Base-by-base conservation (phyloP, 2,888 invertebrate species). In the Torymus auratus region DNA sequence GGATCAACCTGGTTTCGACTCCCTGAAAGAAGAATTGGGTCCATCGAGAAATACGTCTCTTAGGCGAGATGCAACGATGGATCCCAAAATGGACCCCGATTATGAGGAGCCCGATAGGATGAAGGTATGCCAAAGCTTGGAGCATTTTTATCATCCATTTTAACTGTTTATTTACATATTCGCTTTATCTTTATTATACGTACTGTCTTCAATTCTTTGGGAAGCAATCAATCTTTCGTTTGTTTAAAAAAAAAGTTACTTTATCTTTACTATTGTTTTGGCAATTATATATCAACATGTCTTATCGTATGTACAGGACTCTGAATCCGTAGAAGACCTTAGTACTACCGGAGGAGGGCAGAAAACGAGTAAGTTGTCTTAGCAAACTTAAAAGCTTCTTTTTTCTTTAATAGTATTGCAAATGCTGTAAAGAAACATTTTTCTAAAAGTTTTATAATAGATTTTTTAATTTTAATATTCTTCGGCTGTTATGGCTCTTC, bases 1-100 rank as follows among this genome's bases (percentile, higher is more conserved):
- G 67, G 92, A 92, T 86, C 91, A 91, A 83, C 91, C 92, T 90
- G 96, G 96, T 84, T 91, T 91, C 76, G 93, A 93, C 86, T 92
- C 92, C 74, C 89, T 93, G 80, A 95, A 95, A 86, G 96, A 95
- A 85, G 95, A 95, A 91, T 91, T 95, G 83, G 94, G 94, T 85
- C 94, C 95, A 87, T 94, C 95, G 83, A 93, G 95, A 92, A 94
- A 94, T 83, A 94, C 95, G 58, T 95, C 96, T 84, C 92, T 95
- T 88, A 92, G 94, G 85, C 91, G 95, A 82, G 95, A 94, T 91
- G 87, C 94, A 91, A 91, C 92, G 84, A 83, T 93, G 91, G 80
- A 90, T 92, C 91, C 92, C 83, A 93, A 93, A 84, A 90, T 93
- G 86, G 93, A 93, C 86, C 92, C 92, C 64, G 91, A 93, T 84